Evolutionary conservation across 2,797 vertebrate species (phyloP).

Genomic region (Ctenochaetus hawaiiensis): DNA sequence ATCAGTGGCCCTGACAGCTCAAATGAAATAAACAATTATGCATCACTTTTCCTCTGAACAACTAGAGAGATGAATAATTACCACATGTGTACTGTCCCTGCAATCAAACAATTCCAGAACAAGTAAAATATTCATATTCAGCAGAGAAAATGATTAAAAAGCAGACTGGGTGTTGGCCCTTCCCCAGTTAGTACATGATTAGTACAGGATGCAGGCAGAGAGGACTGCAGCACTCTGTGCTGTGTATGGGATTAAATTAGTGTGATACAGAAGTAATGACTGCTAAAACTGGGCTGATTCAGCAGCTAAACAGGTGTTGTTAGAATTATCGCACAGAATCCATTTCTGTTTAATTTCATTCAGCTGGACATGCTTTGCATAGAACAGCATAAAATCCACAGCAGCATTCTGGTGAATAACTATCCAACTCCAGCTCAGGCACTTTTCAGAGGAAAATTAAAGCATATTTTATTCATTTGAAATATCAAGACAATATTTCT

Average conservation of each 20-base stretch:
- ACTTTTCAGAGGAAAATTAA: background rate
- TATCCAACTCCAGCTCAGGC: constrained; percentile 1
- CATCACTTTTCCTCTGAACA: constrained; percentile 14
- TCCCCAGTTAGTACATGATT: background rate
- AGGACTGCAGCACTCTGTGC: constrained; percentile 4
- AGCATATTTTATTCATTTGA: background rate
- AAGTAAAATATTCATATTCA: background rate
- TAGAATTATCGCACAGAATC: constrained; percentile 50
- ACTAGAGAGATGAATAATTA: constrained; percentile 17
- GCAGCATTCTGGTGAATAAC: constrained; percentile 20
- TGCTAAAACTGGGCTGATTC: constrained; percentile 46
- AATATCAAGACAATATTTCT: background rate
- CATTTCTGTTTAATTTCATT: constrained; percentile 37
- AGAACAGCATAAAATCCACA: constrained; percentile 10
- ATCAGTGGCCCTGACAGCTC: constrained; percentile 4
- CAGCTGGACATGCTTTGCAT: constrained; percentile 22
- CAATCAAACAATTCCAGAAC: constrained; percentile 18
- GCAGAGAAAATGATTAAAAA: constrained; percentile 32
- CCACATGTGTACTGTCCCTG: constrained; percentile 10
- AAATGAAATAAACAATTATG: constrained; percentile 41
- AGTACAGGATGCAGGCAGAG: constrained; percentile 6
- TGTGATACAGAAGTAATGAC: constrained; percentile 26
- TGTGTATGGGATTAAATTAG: constrained; percentile 22
- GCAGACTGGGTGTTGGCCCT: background rate
- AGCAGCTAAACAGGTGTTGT: constrained; percentile 50